Base-by-base conservation (phyloP, 2,797 vertebrate species). In the Ctenopoma multispine region DNA sequence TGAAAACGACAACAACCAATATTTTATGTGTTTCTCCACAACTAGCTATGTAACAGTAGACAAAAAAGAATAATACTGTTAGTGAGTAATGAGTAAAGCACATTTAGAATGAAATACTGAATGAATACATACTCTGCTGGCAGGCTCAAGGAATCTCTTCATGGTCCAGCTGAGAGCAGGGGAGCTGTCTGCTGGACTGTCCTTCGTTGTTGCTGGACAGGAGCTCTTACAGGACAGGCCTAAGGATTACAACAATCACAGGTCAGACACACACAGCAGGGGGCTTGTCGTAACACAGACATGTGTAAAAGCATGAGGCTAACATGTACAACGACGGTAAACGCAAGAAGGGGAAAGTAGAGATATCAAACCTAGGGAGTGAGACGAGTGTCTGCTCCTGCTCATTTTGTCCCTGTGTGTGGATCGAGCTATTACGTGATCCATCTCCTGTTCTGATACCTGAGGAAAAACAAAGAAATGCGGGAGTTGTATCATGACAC, bases 381-480 rank as follows among this genome's bases (percentile, higher is more conserved):
- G 95, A 67, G 93, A 91, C 1, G 94, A 92, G 54, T 62, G 87
- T 73, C 89, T 75, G 4, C 94, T 95, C 87, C 91, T 96, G 83
- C 59, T 90, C 5, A 80, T 31, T 91, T 89, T 96, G 54, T 97
- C 96, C 77, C 94, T 94, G 58, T 96, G 95, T 27, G 96, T 96
- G 55, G 96, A 96, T 70, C 95, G 95, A 43, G 96, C 87, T 0
- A 99, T 98, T 6, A 95, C 93, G 64, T 96, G 95, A 84, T 99
- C 97, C 97, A 99, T 99, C 89, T 99, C 97, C 89, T 96, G 97
- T 79, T 99, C 97, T 0, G 97, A 98, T 71, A 99, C 94, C 97
- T 99, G 69, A 57, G 50, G 72, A 54, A 60, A 64, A 17, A 58
- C n/a, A 65, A 46, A 11, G 15, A 54, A 18, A 80, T 5, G n/a